A percentile compares a stretch with the other conserved stretches of the same genome.
Conservation (phyloP, 2,888 invertebrate species). For the Platycheirus rosarum region DNA sequence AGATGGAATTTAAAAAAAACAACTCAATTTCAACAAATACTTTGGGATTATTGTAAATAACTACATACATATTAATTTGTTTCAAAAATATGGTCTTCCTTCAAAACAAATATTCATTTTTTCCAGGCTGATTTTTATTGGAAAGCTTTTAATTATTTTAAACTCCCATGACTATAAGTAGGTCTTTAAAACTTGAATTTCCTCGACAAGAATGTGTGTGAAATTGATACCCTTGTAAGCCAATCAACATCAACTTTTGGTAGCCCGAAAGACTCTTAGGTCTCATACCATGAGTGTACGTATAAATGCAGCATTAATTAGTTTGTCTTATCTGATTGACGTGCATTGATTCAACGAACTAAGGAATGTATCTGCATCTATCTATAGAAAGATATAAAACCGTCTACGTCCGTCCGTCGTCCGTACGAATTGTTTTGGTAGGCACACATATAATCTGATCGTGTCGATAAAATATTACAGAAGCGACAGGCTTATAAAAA, state of each 20-base stretch:
- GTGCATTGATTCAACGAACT: constrained; percentile 47
- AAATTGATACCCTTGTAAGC: constrained; percentile 30
- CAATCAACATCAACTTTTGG: constrained; percentile 28
- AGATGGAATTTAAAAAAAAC: too few species aligned
- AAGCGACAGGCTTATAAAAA: constrained; percentile 39
- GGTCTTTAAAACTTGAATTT: constrained; percentile 18
- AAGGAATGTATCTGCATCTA: too few species aligned
- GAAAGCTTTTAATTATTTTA: neutral
- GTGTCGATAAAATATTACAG: constrained; percentile 45
- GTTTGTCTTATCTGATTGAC: constrained; percentile 59
- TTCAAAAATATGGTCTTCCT: too few species aligned
- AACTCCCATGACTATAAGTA: neutral
- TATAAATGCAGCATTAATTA: constrained; percentile 58
- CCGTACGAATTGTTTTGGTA: constrained; percentile 27
- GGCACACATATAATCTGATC: constrained; percentile 32
- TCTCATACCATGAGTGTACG: neutral
- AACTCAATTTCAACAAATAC: too few species aligned
- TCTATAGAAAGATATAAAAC: constrained; percentile 11
- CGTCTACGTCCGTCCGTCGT: constrained; percentile 2
- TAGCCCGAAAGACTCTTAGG: constrained; percentile 16
- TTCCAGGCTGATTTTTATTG: neutral
- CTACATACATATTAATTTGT: too few species aligned
- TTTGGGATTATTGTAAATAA: too few species aligned
- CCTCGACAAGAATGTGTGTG: constrained; percentile 12
- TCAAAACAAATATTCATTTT: too few species aligned